Percentiles rank a stretch among this genome's conserved stretches.
phyloP scores from a whole-genome alignment of 2,888 invertebrate species.

The Archaeoteleia sp. region DNA sequence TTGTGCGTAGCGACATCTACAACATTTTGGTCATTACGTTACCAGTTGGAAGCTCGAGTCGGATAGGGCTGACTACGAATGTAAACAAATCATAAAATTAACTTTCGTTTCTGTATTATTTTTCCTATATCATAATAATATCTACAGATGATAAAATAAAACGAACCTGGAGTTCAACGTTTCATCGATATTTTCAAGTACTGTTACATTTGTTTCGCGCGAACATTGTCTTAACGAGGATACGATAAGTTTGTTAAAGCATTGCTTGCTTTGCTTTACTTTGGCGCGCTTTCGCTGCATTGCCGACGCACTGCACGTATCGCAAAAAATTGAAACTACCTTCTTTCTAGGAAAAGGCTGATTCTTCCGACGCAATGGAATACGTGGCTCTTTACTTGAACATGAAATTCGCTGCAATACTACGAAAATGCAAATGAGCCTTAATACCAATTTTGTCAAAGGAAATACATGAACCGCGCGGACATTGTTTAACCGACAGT shows the following conservation, averaged over 20 bases:
- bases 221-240: constrained; percentile 50
- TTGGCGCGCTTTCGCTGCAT: constrained; percentile 42
- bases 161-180: too few species aligned
- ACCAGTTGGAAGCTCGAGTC: too few species aligned
- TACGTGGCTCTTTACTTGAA: constrained; percentile 36
- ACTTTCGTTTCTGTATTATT: too few species aligned
- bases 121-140: too few species aligned
- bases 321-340: constrained; percentile 49
- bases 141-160: too few species aligned
- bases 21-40: too few species aligned
- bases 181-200: constrained; percentile 27
- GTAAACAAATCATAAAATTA: too few species aligned
- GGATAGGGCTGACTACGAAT: too few species aligned
- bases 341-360: constrained; percentile 39
- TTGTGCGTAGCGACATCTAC: too few species aligned
- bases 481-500: neutral
- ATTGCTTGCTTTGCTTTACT: constrained; percentile 44
- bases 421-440: constrained; percentile 27
- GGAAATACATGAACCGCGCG: constrained; percentile 3
- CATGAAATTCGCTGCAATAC: constrained; percentile 24
- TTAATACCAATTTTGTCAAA: constrained; percentile 29
- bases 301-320: constrained; percentile 47
- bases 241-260: constrained; percentile 53
- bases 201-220: constrained; percentile 44
- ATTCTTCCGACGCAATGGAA: constrained; percentile 36